Base-by-base conservation (phyloP, 2,113 vertebrate species). In the Phylloscopus trochiloides region DNA sequence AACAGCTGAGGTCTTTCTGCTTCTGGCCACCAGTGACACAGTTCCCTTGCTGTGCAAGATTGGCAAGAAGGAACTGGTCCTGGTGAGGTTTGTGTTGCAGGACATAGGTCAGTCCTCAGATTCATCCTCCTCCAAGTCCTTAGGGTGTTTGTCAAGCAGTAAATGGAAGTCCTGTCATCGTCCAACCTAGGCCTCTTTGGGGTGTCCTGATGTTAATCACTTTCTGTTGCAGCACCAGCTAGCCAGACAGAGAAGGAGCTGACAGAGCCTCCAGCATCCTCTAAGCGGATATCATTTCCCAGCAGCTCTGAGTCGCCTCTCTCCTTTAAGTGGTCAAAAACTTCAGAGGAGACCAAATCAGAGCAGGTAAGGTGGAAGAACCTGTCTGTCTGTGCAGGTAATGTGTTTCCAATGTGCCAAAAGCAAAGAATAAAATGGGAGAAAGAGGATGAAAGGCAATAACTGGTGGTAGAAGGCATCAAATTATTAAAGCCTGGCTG, bases 281-380 rank as follows among this genome's bases (percentile, higher is more conserved):
- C 98, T 88, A 99, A 99, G 95, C 98, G 98, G 95, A 97, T 98
- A 82, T 97, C 98, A 1, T 99, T 99, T 95, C 98, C 99, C 48
- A 98, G 98, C 96, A 97, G 98, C 78, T 98, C 98, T 0, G 99
- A 99, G 96, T 98, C 98, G 5, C 98, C 98, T 57, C 97, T 99
- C 63, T 98, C 99, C 95, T 98, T 98, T 6, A 99, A 99, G 96
- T 98, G 99, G 97, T 98, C 99, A 47, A 98, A 98, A 98, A 98
- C 98, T 65, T 97, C 98, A 8, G 99, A 99, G 94, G 99, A 99
- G 97, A 98, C 98, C 92, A 98, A 98, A 94, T 92, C 95, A 3
- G 99, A 99, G 96, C 99, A 99, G 99, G 99, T 99, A 97, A 98
- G 98, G 61, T 18, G 3, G 63, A 75, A 54, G 62, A 88, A 38